Conservation (phyloP, 2,888 invertebrate genomes). For the Tachina fera region DNA sequence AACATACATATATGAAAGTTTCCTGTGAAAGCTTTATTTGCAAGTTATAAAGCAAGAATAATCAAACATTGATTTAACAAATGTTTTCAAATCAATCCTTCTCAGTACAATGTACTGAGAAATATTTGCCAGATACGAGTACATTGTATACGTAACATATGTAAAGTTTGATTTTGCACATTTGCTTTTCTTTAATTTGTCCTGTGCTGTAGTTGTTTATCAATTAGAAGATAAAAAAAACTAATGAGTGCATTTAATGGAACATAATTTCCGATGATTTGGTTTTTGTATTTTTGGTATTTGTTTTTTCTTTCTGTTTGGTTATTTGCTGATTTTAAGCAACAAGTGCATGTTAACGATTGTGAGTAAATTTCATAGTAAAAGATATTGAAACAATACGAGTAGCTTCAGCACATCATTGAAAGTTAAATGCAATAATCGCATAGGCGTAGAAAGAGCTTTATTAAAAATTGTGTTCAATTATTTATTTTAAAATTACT, state of each 20-base stretch:
- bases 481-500: too few species aligned
- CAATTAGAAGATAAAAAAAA: background rate
- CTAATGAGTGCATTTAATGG: constrained; percentile 15
- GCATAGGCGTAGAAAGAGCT: background rate
- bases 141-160: too few species aligned
- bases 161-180: too few species aligned
- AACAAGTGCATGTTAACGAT: background rate
- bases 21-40: background rate
- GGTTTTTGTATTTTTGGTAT: background rate
- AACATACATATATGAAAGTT: background rate
- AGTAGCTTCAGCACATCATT: background rate
- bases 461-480: too few species aligned
- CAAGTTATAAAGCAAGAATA: background rate
- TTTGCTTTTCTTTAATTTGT: background rate
- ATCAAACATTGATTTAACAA: background rate
- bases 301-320: background rate
- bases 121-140: background rate
- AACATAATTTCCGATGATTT: background rate
- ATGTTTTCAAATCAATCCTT: background rate
- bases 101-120: background rate
- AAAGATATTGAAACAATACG: background rate
- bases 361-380: background rate
- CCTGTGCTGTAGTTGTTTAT: background rate
- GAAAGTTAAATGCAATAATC: background rate
- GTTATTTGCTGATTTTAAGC: background rate